Percentiles rank a stretch among this genome's conserved stretches.
phyloP scores from a whole-genome alignment of 2,888 invertebrate genomes.

The Dasypogon diadema region DNA sequence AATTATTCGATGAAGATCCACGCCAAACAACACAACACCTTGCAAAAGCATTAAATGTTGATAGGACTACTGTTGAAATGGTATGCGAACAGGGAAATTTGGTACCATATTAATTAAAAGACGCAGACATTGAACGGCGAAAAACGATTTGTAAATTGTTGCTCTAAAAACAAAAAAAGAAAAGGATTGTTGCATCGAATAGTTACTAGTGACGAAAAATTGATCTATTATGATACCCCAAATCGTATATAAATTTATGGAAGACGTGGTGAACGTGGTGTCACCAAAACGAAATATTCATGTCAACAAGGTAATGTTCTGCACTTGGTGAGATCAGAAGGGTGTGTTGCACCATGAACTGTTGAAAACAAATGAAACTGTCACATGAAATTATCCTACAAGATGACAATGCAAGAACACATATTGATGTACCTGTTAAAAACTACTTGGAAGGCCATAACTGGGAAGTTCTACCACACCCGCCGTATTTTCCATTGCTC shows the following conservation, averaged over 20 bases:
- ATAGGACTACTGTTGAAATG: background rate
- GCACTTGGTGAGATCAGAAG: conserved; percentile 45
- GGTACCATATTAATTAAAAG: conserved; percentile 39
- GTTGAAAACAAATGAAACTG: too few relatives aligned
- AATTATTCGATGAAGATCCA: background rate
- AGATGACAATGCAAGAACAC: too few relatives aligned
- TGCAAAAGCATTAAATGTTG: background rate
- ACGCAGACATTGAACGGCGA: conserved; percentile 51
- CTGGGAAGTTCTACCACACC: too few relatives aligned
- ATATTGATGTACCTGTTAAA: too few relatives aligned
- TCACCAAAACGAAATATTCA: conserved; percentile 32
- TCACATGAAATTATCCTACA: too few relatives aligned
- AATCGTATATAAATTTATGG: too few relatives aligned
- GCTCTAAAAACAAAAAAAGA: background rate
- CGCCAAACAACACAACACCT: background rate
- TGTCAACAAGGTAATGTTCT: conserved; percentile 57
- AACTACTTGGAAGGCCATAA: too few relatives aligned
- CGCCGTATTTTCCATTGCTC: too few relatives aligned
- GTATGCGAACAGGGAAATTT: background rate
- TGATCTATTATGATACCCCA: too few relatives aligned
- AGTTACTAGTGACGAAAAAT: too few relatives aligned
- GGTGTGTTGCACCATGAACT: background rate
- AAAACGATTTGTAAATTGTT: background rate
- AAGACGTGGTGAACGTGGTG: background rate
- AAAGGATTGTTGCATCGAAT: background rate